A percentile compares a stretch with the other conserved stretches of the same genome.
phyloP scores from a whole-genome alignment of 2,113 vertebrate genomes.

The Nyctereutes procyonoides region DNA sequence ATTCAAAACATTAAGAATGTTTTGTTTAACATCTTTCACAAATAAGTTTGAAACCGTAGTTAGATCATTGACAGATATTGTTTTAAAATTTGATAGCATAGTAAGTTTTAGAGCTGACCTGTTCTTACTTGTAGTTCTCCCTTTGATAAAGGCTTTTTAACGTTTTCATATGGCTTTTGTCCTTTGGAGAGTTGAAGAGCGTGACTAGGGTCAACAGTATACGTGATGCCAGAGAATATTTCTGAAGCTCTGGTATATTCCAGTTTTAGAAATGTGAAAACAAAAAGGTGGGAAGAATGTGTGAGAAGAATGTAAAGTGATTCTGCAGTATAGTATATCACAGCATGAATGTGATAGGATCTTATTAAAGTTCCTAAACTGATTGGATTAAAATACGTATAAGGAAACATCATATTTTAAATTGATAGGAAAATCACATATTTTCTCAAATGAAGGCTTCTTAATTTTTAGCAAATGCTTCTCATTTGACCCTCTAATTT shows the following conservation, averaged over 20 bases:
- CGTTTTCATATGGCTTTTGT: background rate
- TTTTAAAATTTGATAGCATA: background rate
- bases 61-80: background rate
- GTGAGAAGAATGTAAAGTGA: background rate
- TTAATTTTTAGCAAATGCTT: constrained; percentile 30
- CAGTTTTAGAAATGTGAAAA: constrained; percentile 49
- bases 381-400: background rate
- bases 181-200: constrained; percentile 11
- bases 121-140: constrained; percentile 1
- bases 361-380: background rate
- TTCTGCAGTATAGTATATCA: background rate
- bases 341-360: background rate
- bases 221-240: constrained; percentile 16
- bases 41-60: background rate
- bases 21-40: background rate
- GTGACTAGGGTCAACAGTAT: constrained; percentile 33
- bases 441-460: background rate
- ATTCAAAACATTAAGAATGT: background rate
- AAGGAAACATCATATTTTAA: background rate
- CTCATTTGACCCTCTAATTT: background rate
- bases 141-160: constrained; percentile 48
- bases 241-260: constrained; percentile 53
- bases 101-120: background rate
- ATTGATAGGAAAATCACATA: background rate
- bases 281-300: background rate